Conservation (phyloP, 2,113 vertebrate genomes). For the Cairina moschata region DNA sequence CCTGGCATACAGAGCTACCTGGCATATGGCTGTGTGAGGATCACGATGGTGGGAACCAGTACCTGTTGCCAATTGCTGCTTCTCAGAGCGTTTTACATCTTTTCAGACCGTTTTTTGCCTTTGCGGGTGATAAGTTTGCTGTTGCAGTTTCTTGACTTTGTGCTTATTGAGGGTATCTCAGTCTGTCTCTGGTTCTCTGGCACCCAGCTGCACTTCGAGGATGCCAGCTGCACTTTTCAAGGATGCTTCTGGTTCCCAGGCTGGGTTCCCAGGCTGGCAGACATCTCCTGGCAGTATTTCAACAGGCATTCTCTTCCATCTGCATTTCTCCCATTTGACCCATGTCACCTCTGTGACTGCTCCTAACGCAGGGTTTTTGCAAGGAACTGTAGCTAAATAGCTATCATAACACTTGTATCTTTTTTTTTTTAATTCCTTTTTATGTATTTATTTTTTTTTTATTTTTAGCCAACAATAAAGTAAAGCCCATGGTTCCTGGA, state of each 20-base stretch:
- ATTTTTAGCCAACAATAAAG: constrained; percentile 72
- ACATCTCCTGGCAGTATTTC: not conserved
- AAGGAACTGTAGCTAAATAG: not conserved
- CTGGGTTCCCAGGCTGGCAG: not conserved
- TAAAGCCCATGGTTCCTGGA: constrained; percentile 73
- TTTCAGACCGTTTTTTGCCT: not conserved
- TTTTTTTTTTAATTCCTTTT: not conserved
- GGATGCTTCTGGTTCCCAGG: not conserved
- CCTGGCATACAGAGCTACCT: not conserved
- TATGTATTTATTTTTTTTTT: not conserved
- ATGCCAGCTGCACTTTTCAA: not conserved
- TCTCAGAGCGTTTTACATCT: not conserved
- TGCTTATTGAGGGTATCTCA: not conserved
- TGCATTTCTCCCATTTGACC: not conserved
- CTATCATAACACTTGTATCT: not conserved
- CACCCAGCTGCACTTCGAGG: not conserved
- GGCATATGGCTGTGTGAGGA: not conserved
- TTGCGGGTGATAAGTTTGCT: not conserved
- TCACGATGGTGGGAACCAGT: too few relatives aligned
- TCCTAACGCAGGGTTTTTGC: not conserved
- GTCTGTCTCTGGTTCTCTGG: not conserved
- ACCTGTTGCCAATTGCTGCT: not conserved
- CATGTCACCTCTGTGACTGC: not conserved
- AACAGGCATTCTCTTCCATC: not conserved
- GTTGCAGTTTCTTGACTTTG: not conserved